Evolutionary conservation across 2,888 invertebrate genomes (phyloP).

Genomic region (Baccha elongata): DNA sequence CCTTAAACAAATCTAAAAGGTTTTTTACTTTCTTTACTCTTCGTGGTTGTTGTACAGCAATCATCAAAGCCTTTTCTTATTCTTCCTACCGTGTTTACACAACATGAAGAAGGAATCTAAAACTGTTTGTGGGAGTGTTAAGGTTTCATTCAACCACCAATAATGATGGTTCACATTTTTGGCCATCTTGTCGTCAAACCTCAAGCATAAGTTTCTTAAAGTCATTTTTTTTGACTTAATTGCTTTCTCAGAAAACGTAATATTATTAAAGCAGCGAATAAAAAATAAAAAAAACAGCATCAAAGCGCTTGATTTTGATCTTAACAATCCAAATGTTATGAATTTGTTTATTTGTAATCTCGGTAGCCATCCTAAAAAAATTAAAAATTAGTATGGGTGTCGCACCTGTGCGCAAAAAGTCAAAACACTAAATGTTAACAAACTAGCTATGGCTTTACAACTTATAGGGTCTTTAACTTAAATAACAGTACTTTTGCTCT

Average conservation of each 20-base stretch:
- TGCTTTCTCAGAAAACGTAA: background rate
- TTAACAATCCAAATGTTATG: background rate
- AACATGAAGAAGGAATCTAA: background rate
- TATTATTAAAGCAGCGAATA: slow-evolving; percentile 1
- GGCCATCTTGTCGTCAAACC: too few species aligned
- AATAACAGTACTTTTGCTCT: slow-evolving; percentile 11
- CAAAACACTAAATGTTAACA: too few species aligned
- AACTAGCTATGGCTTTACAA: slow-evolving; percentile 7
- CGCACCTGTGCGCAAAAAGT: too few species aligned
- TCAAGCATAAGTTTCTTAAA: too few species aligned
- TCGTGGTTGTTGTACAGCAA: too few species aligned
- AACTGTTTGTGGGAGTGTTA: slow-evolving; percentile 1
- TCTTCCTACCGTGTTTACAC: background rate
- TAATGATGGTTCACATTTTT: background rate
- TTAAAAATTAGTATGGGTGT: background rate
- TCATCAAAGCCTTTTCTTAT: too few species aligned
- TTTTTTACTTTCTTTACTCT: too few species aligned
- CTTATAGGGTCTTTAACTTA: slow-evolving; percentile 12
- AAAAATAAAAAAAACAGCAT: slow-evolving; percentile 4
- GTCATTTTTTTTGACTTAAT: too few species aligned
- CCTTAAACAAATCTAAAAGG: too few species aligned
- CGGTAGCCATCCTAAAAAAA: slow-evolving; percentile 10
- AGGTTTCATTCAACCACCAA: background rate
- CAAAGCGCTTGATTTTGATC: background rate
- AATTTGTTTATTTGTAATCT: slow-evolving; percentile 6